Evolutionary conservation across 2,113 vertebrate genomes (phyloP).

Genomic region (Anarhynchus alexandrinus): DNA sequence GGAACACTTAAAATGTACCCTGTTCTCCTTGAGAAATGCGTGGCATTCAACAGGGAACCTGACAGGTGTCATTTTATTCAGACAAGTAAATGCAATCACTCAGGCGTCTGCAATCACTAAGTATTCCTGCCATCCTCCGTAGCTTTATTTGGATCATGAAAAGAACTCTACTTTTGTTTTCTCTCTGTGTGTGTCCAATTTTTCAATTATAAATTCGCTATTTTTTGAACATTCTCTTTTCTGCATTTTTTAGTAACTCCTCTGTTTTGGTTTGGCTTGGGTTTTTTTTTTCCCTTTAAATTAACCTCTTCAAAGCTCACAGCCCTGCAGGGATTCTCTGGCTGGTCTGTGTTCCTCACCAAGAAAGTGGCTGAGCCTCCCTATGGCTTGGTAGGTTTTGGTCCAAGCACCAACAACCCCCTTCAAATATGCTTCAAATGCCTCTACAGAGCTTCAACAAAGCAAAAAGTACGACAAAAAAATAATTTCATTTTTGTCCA

Average conservation of each 20-base stretch:
- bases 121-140: background rate
- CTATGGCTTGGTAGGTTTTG: background rate
- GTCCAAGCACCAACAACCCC: background rate
- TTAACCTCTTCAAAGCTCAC: background rate
- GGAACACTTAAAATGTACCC: background rate
- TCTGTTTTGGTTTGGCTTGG: background rate
- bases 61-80: background rate
- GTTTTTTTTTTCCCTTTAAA: background rate
- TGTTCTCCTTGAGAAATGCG: background rate
- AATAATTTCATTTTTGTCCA: background rate
- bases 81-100: background rate
- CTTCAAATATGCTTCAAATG: background rate
- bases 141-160: background rate
- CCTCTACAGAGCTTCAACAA: background rate
- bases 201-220: background rate
- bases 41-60: background rate
- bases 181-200: background rate
- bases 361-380: background rate
- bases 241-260: background rate
- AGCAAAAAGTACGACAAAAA: background rate
- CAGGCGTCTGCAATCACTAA: background rate
- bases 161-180: background rate
- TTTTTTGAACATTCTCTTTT: background rate
- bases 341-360: background rate
- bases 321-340: background rate